phyloP scores from a whole-genome alignment of 2,113 vertebrate genomes.

The Psilopogon haemacephalus region DNA sequence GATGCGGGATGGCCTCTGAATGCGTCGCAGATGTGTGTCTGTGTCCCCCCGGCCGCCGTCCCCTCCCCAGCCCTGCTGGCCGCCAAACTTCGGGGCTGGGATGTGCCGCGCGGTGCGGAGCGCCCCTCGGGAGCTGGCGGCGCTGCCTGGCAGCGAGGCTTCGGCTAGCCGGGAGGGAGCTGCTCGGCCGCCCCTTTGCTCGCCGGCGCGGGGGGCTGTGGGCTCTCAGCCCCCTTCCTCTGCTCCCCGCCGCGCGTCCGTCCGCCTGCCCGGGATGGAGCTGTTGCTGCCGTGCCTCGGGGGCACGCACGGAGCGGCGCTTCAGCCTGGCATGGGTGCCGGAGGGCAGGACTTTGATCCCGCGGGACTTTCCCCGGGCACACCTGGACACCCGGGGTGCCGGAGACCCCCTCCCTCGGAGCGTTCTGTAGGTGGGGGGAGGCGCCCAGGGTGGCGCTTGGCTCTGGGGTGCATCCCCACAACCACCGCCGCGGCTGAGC shows the following conservation, averaged over 20 bases:
- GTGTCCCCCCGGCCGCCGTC: neutral
- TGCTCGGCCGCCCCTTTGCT: neutral
- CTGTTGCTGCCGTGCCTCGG: neutral
- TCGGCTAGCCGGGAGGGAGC: neutral
- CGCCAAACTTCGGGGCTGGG: neutral
- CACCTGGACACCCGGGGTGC: neutral
- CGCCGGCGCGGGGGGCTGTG: accelerated
- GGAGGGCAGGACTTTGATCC: neutral
- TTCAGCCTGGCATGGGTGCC: accelerated
- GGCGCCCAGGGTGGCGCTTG: neutral
- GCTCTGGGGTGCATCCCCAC: neutral
- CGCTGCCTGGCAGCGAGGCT: neutral
- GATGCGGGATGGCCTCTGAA: slow-evolving; percentile 30
- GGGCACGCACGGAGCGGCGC: neutral
- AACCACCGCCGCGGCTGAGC: neutral
- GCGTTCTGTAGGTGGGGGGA: neutral
- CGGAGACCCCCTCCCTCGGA: neutral
- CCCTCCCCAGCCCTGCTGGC: neutral
- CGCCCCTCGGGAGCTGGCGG: neutral
- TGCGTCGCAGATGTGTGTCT: slow-evolving; percentile 13
- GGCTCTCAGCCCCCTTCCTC: neutral
- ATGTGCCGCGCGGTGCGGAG: neutral
- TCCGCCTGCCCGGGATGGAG: neutral
- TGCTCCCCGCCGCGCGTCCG: neutral
- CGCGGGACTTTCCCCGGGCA: neutral